These are phyloP conservation scores for Ariolimax columbianus DNA, from an alignment of 2,888 invertebrate genomes.

Conservation along the genomic window DNA sequence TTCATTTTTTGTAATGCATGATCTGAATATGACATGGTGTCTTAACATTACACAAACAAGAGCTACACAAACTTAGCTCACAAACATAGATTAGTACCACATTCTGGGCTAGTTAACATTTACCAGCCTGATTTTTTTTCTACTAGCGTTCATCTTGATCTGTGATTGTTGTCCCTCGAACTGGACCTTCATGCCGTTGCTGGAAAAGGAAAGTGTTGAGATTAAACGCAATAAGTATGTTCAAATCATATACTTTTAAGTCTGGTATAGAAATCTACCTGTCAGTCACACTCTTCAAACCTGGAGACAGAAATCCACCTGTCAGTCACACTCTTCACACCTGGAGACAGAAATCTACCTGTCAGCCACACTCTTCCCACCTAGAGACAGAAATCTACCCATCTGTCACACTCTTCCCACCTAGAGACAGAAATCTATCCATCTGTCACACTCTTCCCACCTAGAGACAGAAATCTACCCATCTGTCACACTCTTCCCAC, in stretches of 20 bases:
- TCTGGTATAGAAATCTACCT: no score
- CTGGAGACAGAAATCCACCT: no score
- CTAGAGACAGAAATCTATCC: no score
- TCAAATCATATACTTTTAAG: background rate
- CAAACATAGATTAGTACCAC: conserved; percentile 4
- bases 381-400: no score
- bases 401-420: no score
- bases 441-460: no score
- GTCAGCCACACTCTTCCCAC: no score
- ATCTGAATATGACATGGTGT: background rate
- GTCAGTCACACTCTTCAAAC: no score
- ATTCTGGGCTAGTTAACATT: background rate
- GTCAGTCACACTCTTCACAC: no score
- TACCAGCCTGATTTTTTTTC: background rate
- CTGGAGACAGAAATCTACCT: no score
- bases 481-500: background rate
- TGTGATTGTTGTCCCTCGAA: conserved; percentile 54
- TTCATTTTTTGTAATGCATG: background rate
- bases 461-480: no score
- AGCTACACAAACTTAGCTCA: background rate
- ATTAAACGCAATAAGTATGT: background rate
- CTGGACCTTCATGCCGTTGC: conserved; percentile 53
- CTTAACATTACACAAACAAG: conserved; percentile 18
- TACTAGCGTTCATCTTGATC: conserved; percentile 50
- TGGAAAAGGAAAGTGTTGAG: conserved; percentile 21